Evolutionary conservation across 2,888 invertebrate species (phyloP), one percentile per base, ranked within the genome.

Genomic region (Eristalis arbustorum): DNA sequence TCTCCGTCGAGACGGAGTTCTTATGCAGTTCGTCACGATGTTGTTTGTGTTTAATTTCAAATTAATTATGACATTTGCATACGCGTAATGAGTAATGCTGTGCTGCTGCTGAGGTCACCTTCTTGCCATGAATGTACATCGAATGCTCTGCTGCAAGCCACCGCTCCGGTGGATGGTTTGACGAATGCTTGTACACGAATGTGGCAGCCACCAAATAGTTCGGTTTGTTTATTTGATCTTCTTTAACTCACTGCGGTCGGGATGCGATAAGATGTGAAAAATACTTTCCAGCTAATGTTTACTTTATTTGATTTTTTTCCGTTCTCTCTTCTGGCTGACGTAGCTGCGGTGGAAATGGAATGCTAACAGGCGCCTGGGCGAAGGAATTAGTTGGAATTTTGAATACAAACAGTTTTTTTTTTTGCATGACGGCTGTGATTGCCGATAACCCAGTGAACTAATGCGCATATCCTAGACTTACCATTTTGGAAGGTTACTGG

Each of bases 21-120:
- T 14, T 57, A 57, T 68, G 71, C 61, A 71, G 62, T 31, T 31
- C 31, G 28, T 28, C 61, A 13, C 37, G 23, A 4, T 23, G 23
- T 10, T 34, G n/a, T 62, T 59, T 63, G 62, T 62, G 62, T 18
- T 42, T 72, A 62, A 72, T 62, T 62, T 25, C 31, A 31, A 49
- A 72, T 63, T 72, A 62, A 23, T 61, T 49, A 72, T 72, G 42
- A 72, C 31, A 49, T 72, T 49, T 31, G 34, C 62, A 49, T 62
- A 11, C 5, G 23, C 13, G 64, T n/a, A 67, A 69, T 59, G 37
- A 59, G 59, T 28, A 13, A 62, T 72, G 62, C 62, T 40, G 13
- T 31, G 4, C n/a, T n/a, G 18, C 31, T 42, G 72, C 63, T 72
- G 72, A 62, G 49, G 62, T 72, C 72, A 72, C 49, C 49, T 18